Evolutionary conservation across 2,797 vertebrate genomes (phyloP).

Genomic region (Dallia pectoralis): DNA sequence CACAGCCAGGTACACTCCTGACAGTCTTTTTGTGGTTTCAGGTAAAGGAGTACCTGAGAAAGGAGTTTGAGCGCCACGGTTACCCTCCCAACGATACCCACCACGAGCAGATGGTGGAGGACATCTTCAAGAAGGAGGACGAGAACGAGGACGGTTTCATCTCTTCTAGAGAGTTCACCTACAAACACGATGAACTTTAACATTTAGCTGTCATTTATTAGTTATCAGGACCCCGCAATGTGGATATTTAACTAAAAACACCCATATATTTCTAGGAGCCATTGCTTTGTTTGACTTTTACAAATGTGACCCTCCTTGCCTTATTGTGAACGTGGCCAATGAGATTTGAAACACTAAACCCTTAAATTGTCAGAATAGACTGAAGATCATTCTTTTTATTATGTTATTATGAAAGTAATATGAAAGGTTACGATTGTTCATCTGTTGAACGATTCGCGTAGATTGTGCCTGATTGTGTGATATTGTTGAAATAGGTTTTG

Average conservation of each 20-base stretch:
- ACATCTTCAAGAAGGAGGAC: constrained; percentile 96
- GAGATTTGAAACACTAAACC: neutral
- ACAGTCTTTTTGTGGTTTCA: constrained; percentile 44
- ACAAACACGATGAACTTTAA: constrained; percentile 93
- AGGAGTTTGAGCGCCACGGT: constrained; percentile 91
- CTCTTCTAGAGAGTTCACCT: constrained; percentile 95
- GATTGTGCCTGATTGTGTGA: neutral
- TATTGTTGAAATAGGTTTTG: neutral
- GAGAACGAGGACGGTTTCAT: constrained; percentile 92
- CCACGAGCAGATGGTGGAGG: constrained; percentile 87
- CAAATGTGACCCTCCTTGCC: too few species aligned
- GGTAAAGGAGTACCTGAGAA: constrained; percentile 92
- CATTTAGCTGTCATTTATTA: neutral
- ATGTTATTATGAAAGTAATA: neutral
- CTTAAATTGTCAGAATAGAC: neutral
- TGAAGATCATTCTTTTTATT: neutral
- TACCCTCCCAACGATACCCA: constrained; percentile 90
- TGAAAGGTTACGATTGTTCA: neutral
- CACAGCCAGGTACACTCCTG: neutral
- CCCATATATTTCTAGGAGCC: too few species aligned
- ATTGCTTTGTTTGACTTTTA: too few species aligned
- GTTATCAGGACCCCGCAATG: neutral
- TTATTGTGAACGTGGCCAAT: too few species aligned
- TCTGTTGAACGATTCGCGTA: neutral
- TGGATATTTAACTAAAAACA: neutral